Evolutionary conservation across 2,888 invertebrate species (phyloP).

Genomic region (Malthinus flaveolus): DNA sequence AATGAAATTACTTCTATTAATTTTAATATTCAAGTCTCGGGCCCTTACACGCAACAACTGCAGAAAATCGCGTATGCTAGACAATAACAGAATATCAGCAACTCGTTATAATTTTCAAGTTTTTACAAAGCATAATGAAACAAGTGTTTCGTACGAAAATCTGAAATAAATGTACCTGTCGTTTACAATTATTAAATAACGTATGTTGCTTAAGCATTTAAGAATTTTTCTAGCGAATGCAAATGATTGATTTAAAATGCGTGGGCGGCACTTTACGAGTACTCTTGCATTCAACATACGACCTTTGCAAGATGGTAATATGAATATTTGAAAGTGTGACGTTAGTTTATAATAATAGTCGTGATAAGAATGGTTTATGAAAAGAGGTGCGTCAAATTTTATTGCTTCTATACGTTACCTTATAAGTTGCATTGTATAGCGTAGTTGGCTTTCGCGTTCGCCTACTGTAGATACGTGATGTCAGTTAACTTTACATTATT

Average conservation of each 20-base stretch:
- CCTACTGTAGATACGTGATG: slow-evolving; percentile 5
- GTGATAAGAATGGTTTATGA: slow-evolving; percentile 19
- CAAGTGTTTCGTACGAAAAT: no score
- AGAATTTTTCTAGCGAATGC: slow-evolving; percentile 31
- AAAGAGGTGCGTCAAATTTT: slow-evolving; percentile 21
- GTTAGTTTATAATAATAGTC: slow-evolving; percentile 23
- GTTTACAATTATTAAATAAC: no score
- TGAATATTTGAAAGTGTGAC: slow-evolving; percentile 23
- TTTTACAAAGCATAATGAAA: no score
- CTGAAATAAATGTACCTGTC: no score
- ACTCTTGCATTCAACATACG: slow-evolving; percentile 31
- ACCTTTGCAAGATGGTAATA: slow-evolving; percentile 17
- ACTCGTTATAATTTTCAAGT: no score
- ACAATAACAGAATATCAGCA: no score
- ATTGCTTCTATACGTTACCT: slow-evolving; percentile 12
- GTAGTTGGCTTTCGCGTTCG: slow-evolving; percentile 17
- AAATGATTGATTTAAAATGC: slow-evolving; percentile 34
- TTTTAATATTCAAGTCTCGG: no score
- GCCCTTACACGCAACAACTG: no score
- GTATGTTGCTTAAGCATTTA: slow-evolving; percentile 17
- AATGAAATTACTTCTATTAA: no score
- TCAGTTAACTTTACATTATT: no score
- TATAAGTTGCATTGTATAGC: slow-evolving; percentile 9
- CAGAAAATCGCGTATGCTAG: no score
- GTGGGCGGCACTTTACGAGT: slow-evolving; percentile 26